Evolutionary conservation across 2,113 vertebrate species (phyloP), one percentile per base, ranked within the genome.

Genomic region (Siniperca chuatsi): DNA sequence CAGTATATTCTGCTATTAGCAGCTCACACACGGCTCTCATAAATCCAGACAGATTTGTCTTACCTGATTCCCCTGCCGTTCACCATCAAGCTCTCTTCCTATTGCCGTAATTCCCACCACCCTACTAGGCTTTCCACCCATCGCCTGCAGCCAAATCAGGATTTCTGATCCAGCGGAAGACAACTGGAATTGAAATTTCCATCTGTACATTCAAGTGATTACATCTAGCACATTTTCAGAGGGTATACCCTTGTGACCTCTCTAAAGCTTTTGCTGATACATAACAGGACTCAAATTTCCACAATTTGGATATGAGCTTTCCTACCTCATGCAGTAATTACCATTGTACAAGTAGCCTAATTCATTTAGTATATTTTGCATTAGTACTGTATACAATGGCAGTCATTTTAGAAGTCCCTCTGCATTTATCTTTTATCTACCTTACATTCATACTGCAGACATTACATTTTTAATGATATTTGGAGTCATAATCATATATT

Each of bases 31-130:
- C 69, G 16, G 79, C 83, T 89, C 68, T 82, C 75, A 67, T 87
- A 83, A 94, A 90, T 87, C 90, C 78, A 84, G 76, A 54, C 73
- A 83, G 88, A 86, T 91, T 90, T 93, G 82, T 89, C 50, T 82
- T 71, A 84, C 80, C 87, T 82, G 81, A 89, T 88, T 91, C 83
- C 76, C 75, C 37, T 2, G 37, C 61, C 25, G 16, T 85, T 87
- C 68, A 35, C 42, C 40, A 67, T 67, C 64, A 66, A 64, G 25
- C 82, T 73, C 60, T 35, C 52, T 72, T 82, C 58, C 73, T 78
- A 25, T 42, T 68, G 44, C 33, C 79, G 60, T 84, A 73, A 88
- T 90, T 88, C 73, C 54, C 78, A 52, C 16, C 65, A 79, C 62
- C 68, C 64, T 87, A 61, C 87, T 89, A 81, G 64, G 46, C 35